Base-by-base conservation (phyloP, 2,113 vertebrate species). In the Rhynchomys soricoides region DNA sequence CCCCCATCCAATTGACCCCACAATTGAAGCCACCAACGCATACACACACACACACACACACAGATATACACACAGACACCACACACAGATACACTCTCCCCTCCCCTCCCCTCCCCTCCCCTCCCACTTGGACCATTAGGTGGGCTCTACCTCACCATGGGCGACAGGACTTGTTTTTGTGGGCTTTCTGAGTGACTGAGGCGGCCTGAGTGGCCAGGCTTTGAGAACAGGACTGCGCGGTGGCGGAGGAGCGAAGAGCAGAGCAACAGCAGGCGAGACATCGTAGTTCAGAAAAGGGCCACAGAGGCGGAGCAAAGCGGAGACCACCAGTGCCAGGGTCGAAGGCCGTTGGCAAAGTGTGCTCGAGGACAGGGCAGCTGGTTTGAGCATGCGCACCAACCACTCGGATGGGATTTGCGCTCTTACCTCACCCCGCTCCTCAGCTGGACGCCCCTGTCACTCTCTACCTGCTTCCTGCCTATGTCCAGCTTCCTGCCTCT, bases 71-170 rank as follows among this genome's bases (percentile, higher is more conserved):
- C 70, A 71, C 70, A 37, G 10, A 68, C 31, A 70, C 17, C 70
- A 71, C 37, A 71, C 68, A 70, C 68, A 68, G 8, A 74, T 4
- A 73, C 71, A 73, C n/a, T 4, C 16, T 40, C 15, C 70, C 37
- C 19, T 40, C 17, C 12, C 3, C 12, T 17, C 19, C 10, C 10
- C 66, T 24, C 34, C 3, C 12, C 3, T 10, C 29, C 48, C 8
- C 4, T 16, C 21, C 48, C 57, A 24, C 40, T 74, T 43, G 15
- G 59, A 0, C 57, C 6, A 2, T 22, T 57, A 52, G 7, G 91
- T 26, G 29, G 93, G 45, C 57, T 26, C 21, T 71, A 5, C 91
- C 97, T 94, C 92, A 98, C 97, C 22, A 45, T 7, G 15, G 74
- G 11, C 0, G 57, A 94, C 40, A 70, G 24, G 7, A 37, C 21